Conservation (phyloP, 2,888 invertebrate species). For the Acanthosepion lycidas region DNA sequence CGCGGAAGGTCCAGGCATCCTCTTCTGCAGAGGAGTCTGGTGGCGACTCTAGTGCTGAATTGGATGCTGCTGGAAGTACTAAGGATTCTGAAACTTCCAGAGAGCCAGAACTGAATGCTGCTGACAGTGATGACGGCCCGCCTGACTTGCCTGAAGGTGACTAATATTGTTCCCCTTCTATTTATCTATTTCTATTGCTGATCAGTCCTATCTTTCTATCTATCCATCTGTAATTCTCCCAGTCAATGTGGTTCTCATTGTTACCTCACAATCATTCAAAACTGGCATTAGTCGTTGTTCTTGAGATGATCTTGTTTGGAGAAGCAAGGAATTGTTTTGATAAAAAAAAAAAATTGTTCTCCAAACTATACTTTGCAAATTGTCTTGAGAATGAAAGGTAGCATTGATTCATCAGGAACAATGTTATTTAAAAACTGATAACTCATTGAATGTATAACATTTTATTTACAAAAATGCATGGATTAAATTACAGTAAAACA, state of each 20-base stretch:
- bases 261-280: background rate
- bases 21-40: conserved; percentile 49
- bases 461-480: background rate
- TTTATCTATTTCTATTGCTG: conserved; percentile 43
- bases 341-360: background rate
- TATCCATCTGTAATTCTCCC: background rate
- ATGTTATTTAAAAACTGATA: background rate
- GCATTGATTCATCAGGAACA: background rate
- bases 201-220: background rate
- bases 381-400: background rate
- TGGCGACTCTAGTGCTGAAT: conserved; percentile 46
- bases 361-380: background rate
- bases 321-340: no score
- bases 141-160: conserved; percentile 55
- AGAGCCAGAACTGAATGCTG: conserved; percentile 47
- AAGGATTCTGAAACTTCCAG: conserved; percentile 47
- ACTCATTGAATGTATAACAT: background rate
- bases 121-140: conserved; percentile 48
- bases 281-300: background rate
- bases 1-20: conserved; percentile 50
- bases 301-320: background rate
- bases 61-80: conserved; percentile 49
- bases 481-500: background rate
- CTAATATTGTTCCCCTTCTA: conserved; percentile 51
- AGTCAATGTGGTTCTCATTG: background rate